Evolutionary conservation across 2,888 invertebrate genomes (phyloP), one percentile per base, ranked within the genome.

Genomic region (Drosophila koepferae): DNA sequence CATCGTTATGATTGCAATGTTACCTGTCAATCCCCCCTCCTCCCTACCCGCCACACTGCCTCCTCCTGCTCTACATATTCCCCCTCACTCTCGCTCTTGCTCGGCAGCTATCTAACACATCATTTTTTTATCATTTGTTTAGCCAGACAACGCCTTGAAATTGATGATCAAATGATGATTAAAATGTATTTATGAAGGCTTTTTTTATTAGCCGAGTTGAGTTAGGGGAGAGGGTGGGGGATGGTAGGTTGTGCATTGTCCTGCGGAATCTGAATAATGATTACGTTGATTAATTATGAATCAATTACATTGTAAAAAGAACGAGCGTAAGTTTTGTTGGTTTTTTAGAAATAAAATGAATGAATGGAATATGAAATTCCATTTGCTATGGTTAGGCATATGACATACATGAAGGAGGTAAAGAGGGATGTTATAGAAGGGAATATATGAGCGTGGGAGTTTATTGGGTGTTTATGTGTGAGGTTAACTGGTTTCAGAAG

Each of bases 121-220:
- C 28, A 28, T 38, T 38, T 64, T 72, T 80, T 69, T 73, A 56
- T 41, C 79, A 74, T 81, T 81, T 81, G 71, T 74, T 68, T 69
- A 58, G 80, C 31, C 64, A 64, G 67, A 61, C 69, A 61, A 67
- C 46, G 82, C 71, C 81, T 74, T 46, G 61, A 77, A 86, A 90
- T 90, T 91, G 91, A 90, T 90, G 91, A 90, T 91, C 81, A 79
- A 76, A 89, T 72, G 80, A 89, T 90, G 91, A 90, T 90, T 89
- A 82, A 85, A 88, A 89, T 83, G 81, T 89, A 82, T 89, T 83
- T 74, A 56, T 63, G 41, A 56, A 46, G 41, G 67, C 20, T 28
- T 41, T 23, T 23, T 43, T 31, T 44, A 23, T 54, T 7, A 12
- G 31, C 9, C 3, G 14, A 2, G 20, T 14, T 1, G 18, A 8